A percentile compares a stretch with the other conserved stretches of the same genome.
Evolutionary conservation across 2,888 invertebrate genomes (phyloP).

Genomic region (Eucriotettix oculatus): DNA sequence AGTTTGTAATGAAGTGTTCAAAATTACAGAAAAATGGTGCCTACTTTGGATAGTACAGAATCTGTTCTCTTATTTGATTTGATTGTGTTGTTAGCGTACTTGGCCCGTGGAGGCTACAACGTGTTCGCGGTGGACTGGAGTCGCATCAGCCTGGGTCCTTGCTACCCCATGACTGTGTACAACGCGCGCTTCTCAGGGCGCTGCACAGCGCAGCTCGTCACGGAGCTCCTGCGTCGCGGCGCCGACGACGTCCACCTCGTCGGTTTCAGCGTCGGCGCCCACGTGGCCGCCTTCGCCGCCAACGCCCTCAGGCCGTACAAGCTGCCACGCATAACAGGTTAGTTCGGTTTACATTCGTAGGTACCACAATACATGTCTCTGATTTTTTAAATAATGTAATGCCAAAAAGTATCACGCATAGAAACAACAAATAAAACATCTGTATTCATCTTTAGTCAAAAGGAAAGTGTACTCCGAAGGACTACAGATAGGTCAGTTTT

Average conservation of each 20-base stretch:
- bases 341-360: no score
- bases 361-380: no score
- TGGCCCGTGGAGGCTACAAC: constrained; percentile 56
- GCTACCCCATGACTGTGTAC: constrained; percentile 58
- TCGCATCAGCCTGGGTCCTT: constrained; percentile 47
- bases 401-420: no score
- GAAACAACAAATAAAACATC: no score
- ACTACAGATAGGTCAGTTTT: no score
- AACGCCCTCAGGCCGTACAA: constrained; percentile 49
- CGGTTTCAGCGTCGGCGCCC: constrained; percentile 56
- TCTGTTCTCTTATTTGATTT: no score
- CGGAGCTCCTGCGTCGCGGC: constrained; percentile 39
- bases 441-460: no score
- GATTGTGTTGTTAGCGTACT: constrained; percentile 38
- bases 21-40: no score
- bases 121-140: constrained; percentile 66
- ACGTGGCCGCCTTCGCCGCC: constrained; percentile 57
- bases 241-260: constrained; percentile 50
- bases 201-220: constrained; percentile 48
- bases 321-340: constrained; percentile 54
- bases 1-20: no score
- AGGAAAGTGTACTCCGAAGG: no score
- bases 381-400: no score
- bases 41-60: no score
- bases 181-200: constrained; percentile 54